A percentile compares a stretch with the other conserved stretches of the same genome.
These are phyloP conservation scores for Plectrocnemia conspersa DNA, from an alignment of 1,140 invertebrate species.

Conservation along the genomic window DNA sequence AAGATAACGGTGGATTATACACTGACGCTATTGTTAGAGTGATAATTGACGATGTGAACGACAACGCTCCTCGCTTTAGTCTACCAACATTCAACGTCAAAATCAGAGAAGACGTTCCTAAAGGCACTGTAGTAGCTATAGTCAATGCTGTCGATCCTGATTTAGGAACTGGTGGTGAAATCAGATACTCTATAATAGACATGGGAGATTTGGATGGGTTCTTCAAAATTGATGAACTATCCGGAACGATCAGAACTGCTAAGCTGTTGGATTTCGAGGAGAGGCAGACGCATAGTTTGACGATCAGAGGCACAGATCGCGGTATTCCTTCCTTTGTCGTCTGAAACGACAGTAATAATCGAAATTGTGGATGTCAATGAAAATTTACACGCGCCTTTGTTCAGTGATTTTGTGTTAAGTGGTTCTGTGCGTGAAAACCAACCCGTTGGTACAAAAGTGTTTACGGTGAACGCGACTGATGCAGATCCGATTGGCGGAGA, in stretches of 20 bases:
- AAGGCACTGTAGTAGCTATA: conserved; percentile 78
- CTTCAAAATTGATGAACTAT: conserved; percentile 74
- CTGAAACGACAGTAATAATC: conserved; percentile 73
- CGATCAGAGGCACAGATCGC: conserved; percentile 74
- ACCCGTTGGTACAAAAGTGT: conserved; percentile 67
- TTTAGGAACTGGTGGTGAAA: conserved; percentile 70
- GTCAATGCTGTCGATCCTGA: conserved; percentile 85
- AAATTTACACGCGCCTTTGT: conserved; percentile 78
- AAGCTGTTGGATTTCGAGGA: conserved; percentile 80
- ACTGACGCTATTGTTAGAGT: conserved; percentile 76
- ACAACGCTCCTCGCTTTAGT: conserved; percentile 81
- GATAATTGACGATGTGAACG: conserved; percentile 84
- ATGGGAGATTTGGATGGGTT: conserved; percentile 57
- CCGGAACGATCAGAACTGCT: conserved; percentile 76
- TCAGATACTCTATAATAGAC: conserved; percentile 70
- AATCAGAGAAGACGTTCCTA: conserved; percentile 85
- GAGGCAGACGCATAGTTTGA: conserved; percentile 81
- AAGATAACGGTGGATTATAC: conserved; percentile 68
- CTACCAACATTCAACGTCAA: conserved; percentile 72
- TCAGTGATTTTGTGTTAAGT: conserved; percentile 73
- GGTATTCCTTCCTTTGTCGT: conserved; percentile 67
- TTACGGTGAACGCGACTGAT: conserved; percentile 73
- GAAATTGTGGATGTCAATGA: conserved; percentile 93
- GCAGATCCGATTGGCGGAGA: conserved; percentile 72
- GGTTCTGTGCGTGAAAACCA: conserved; percentile 72